phyloP scores from a whole-genome alignment of 92 coral and sea anemone genomes.

The Paragorgia papillata region DNA sequence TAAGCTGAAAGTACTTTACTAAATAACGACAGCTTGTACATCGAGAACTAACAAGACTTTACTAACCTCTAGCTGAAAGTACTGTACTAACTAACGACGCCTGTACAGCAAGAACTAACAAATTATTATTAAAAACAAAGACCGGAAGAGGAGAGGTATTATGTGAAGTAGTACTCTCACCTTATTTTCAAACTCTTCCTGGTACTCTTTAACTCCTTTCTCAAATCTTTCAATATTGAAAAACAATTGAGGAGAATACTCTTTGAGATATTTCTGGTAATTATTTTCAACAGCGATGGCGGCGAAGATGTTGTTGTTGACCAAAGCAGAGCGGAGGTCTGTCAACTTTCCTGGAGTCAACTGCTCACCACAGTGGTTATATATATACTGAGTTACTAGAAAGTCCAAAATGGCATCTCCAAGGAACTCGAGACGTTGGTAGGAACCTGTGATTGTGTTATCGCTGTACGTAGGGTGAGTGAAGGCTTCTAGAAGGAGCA shows the following conservation, averaged over 20 bases:
- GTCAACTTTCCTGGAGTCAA: conserved; percentile 88
- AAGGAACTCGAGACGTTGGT: conserved; percentile 93
- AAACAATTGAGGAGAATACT: conserved; percentile 86
- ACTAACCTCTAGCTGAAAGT: too few relatives aligned
- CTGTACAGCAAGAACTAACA: too few relatives aligned
- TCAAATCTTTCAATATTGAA: conserved; percentile 77
- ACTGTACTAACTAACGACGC: too few relatives aligned
- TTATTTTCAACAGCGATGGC: conserved; percentile 75
- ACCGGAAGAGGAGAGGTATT: too few relatives aligned
- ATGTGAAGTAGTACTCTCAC: too few relatives aligned
- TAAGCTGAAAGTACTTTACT: too few relatives aligned
- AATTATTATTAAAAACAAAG: too few relatives aligned
- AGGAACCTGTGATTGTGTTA: conserved; percentile 79
- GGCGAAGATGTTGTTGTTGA: conserved; percentile 95
- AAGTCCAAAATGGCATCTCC: conserved; percentile 95
- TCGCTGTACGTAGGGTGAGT: conserved; percentile 85
- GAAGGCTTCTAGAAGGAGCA: conserved; percentile 73
- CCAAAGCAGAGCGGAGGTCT: conserved; percentile 91
- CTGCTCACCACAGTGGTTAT: conserved; percentile 58
- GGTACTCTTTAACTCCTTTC: conserved; percentile 53
- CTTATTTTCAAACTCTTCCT: neutral
- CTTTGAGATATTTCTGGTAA: conserved; percentile 73
- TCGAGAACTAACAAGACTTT: too few relatives aligned
- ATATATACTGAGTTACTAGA: conserved; percentile 87
- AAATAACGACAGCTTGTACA: too few relatives aligned